These are phyloP conservation scores for Ptilorrhoa leucosticta DNA, from an alignment of 2,113 vertebrate species.

Conservation along the genomic window DNA sequence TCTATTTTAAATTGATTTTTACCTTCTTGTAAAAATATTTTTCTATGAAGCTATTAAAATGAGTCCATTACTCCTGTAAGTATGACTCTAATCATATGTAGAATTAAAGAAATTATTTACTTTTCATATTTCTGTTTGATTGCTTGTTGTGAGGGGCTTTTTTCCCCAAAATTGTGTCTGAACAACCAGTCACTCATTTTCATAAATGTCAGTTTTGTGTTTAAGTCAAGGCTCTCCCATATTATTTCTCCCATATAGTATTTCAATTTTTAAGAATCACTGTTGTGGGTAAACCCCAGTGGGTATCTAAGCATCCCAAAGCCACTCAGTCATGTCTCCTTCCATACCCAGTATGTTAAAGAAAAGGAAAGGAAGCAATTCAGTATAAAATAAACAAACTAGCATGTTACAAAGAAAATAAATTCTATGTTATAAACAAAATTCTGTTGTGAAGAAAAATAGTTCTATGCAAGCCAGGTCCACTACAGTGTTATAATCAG, in stretches of 20 bases:
- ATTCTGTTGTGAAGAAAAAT: background rate
- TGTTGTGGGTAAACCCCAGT: fast-evolving
- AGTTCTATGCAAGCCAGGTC: background rate
- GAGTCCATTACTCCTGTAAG: background rate
- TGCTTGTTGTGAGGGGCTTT: background rate
- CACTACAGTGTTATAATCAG: background rate
- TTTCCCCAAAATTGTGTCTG: background rate
- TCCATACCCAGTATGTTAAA: background rate
- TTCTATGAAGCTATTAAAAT: background rate
- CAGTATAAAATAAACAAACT: background rate
- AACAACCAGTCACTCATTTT: background rate
- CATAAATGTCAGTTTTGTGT: background rate
- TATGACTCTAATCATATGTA: background rate
- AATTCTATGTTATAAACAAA: background rate
- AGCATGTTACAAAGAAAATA: background rate
- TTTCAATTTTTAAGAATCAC: background rate
- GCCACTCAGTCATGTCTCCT: background rate
- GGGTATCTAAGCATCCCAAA: background rate
- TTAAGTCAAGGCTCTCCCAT: background rate
- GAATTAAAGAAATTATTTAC: background rate
- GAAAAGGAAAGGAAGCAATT: background rate
- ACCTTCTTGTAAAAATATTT: background rate
- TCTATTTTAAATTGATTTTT: background rate
- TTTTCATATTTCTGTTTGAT: background rate
- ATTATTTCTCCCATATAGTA: background rate